Conservation (phyloP, 2,113 vertebrate genomes). For the Cervus canadensis region DNA sequence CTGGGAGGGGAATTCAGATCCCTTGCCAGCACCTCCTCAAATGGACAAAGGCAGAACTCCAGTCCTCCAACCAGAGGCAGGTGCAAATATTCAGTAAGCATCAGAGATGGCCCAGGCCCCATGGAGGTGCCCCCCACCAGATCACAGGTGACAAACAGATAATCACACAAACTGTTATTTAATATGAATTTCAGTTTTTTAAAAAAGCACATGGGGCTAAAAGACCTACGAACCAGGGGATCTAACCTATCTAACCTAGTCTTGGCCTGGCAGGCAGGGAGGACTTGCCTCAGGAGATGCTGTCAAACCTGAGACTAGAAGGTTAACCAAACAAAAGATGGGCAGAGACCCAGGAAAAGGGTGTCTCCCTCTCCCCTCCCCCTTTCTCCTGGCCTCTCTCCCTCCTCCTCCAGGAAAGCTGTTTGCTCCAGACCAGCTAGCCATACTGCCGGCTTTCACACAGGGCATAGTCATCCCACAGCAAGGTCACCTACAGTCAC, state of each 20-base stretch:
- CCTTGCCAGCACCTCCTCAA: background rate
- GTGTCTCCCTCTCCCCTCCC: accelerated
- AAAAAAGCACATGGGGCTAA: background rate
- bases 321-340: background rate
- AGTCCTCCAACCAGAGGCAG: background rate
- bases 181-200: background rate
- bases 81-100: accelerated
- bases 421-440: background rate
- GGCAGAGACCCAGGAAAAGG: background rate
- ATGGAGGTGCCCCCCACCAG: no score
- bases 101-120: background rate
- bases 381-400: background rate
- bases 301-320: background rate
- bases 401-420: background rate
- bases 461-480: background rate
- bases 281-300: background rate
- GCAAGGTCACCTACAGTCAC: background rate
- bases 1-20: background rate
- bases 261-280: background rate
- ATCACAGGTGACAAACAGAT: background rate
- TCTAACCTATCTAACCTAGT: background rate
- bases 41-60: background rate
- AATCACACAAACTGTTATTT: background rate
- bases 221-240: background rate
- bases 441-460: background rate